Conservation (phyloP, 2,113 vertebrate species). For the Anhinga rufa region DNA sequence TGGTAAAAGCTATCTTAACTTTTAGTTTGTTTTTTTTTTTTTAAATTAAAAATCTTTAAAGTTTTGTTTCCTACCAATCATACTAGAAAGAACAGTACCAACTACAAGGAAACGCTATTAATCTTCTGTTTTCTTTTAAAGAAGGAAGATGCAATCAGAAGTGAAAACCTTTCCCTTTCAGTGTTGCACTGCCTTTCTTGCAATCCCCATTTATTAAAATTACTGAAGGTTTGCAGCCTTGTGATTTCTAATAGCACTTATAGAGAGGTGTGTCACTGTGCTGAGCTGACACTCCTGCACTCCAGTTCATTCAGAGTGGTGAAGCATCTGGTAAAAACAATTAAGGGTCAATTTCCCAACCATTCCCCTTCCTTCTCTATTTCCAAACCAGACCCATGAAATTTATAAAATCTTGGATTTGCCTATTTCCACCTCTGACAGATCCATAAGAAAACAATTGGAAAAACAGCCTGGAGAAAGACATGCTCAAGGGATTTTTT, state of each 20-base stretch:
- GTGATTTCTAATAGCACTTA: background rate
- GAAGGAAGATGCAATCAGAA: background rate
- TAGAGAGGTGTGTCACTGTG: background rate
- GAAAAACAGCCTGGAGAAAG: background rate
- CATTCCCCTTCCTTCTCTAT: background rate
- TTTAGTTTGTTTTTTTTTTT: background rate
- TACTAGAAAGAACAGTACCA: background rate
- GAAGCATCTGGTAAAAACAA: background rate
- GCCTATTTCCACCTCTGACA: background rate
- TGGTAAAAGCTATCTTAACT: background rate
- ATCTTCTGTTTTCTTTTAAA: background rate
- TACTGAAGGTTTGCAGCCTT: background rate
- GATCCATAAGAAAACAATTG: background rate
- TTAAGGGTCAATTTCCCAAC: background rate
- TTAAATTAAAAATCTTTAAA: background rate
- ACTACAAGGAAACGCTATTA: background rate
- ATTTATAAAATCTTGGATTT: background rate
- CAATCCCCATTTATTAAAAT: background rate
- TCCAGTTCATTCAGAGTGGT: background rate
- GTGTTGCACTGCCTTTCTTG: background rate
- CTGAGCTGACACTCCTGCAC: background rate
- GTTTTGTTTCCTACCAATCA: background rate
- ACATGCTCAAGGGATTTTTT: background rate
- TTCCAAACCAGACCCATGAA: background rate
- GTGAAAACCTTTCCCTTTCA: background rate